Evolutionary conservation across 1,140 invertebrate genomes (phyloP).

Genomic region (Riptortus pedestris): DNA sequence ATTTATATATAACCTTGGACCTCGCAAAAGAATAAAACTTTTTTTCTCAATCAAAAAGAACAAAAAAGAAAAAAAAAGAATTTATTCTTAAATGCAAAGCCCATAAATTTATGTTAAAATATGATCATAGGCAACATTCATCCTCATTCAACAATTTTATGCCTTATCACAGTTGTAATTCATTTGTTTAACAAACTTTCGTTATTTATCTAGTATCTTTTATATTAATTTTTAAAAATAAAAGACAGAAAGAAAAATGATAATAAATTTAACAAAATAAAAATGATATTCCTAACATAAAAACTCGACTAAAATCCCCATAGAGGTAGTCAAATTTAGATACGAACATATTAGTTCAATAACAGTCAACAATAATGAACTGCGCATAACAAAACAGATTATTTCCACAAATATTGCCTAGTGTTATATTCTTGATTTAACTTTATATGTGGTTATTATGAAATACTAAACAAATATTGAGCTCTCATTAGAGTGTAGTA

Average conservation of each 20-base stretch:
- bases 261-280: not conserved
- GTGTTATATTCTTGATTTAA: conserved; percentile 14
- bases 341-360: not conserved
- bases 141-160: not conserved
- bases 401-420: conserved; percentile 12
- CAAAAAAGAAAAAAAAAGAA: not conserved
- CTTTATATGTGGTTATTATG: conserved; percentile 18
- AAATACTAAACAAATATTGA: conserved; percentile 16
- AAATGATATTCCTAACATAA: not conserved
- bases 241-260: no score
- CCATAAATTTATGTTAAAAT: not conserved
- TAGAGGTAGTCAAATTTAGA: not conserved
- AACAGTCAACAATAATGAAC: not conserved
- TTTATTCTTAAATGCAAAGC: not conserved
- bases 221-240: no score
- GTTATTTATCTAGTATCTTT: no score
- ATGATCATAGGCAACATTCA: not conserved
- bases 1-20: no score
- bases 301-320: not conserved
- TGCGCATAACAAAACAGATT: not conserved
- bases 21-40: no score
- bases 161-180: not conserved
- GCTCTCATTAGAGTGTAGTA: conserved; percentile 14
- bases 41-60: not conserved
- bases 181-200: no score